phyloP scores from a whole-genome alignment of 2,797 vertebrate genomes.

The Coreius guichenoti region DNA sequence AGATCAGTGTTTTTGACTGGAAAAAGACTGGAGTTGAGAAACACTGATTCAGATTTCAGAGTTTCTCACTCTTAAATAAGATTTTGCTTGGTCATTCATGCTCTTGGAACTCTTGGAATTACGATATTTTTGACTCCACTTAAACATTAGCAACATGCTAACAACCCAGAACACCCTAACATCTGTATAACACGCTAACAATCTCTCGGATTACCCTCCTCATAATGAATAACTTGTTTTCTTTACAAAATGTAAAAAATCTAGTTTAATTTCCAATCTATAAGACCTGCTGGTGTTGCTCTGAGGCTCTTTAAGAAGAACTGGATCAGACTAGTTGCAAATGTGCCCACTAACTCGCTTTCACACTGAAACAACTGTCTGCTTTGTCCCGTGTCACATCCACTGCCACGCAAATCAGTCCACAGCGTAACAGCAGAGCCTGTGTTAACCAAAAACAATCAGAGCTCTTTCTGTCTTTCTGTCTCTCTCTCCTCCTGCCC shows the following conservation, averaged over 20 bases:
- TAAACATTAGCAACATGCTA: neutral
- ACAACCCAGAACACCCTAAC: neutral
- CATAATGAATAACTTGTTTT: neutral
- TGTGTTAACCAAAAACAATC: slow-evolving; percentile 62
- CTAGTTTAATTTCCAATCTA: neutral
- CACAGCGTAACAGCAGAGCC: slow-evolving; percentile 63
- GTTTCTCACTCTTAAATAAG: neutral
- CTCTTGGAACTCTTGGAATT: neutral
- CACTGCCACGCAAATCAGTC: slow-evolving; percentile 51
- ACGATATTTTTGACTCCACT: neutral
- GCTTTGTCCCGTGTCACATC: slow-evolving; percentile 66
- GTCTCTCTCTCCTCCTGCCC: slow-evolving; percentile 20
- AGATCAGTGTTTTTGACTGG: no score
- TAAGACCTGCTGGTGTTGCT: slow-evolving; percentile 30
- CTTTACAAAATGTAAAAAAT: neutral
- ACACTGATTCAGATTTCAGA: neutral
- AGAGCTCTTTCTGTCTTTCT: slow-evolving; percentile 28
- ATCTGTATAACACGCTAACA: neutral
- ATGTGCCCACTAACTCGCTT: slow-evolving; percentile 64
- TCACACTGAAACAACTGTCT: slow-evolving; percentile 69
- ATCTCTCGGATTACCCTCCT: neutral
- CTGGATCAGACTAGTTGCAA: slow-evolving; percentile 57
- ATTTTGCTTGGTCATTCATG: neutral
- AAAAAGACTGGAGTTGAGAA: no score
- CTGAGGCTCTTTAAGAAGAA: slow-evolving; percentile 35